Evolutionary conservation across 2,797 vertebrate species (phyloP), one percentile per base, ranked within the genome.

Genomic region (Hapalemur alaotrensis): DNA sequence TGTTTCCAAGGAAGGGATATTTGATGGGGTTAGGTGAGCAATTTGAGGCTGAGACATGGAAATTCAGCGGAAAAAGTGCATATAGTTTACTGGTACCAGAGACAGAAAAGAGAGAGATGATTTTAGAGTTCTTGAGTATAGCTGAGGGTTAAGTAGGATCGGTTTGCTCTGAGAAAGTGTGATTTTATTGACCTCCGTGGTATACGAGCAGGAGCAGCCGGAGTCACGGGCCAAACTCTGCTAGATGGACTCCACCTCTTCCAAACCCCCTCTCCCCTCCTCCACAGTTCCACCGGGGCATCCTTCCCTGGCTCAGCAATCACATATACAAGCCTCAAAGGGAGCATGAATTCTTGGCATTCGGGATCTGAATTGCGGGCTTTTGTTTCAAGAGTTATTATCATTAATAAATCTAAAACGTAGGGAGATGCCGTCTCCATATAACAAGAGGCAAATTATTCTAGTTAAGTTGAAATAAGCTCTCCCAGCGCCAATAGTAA

Each of bases 381-480:
- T 96, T 93, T 96, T 78, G 75, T 95, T 89, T 93, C 93, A 88
- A 95, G 89, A 85, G 73, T 95, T 93, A 94, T 95, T 81, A 70
- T 96, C 85, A 35, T 93, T 96, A 97, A 96, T 95, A 95, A 95
- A 91, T 93, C 73, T 73, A 84, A 84, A 95, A 89, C 0, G 13
- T 30, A 84, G 63, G 94, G 93, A 82, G 81, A 90, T 61, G 41
- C 41, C 32, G 43, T 89, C 90, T 76, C 59, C n/a, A 5, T 87
- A 52, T 82, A 95, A 97, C 52, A 59, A 84, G 84, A 95, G 63
- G 84, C 43, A 92, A 75, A 72, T 90, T 76, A 96, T 86, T 72
- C 89, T 82, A n/a, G 85, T 79, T 88, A 70, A 85, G 48, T 76
- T 75, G 93, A 89, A 95, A 85, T 91, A 30, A 83, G 57, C 88